Percentiles rank a stretch among this genome's conserved stretches.
Conservation (phyloP, 2,888 invertebrate species). For the Syritta pipiens region DNA sequence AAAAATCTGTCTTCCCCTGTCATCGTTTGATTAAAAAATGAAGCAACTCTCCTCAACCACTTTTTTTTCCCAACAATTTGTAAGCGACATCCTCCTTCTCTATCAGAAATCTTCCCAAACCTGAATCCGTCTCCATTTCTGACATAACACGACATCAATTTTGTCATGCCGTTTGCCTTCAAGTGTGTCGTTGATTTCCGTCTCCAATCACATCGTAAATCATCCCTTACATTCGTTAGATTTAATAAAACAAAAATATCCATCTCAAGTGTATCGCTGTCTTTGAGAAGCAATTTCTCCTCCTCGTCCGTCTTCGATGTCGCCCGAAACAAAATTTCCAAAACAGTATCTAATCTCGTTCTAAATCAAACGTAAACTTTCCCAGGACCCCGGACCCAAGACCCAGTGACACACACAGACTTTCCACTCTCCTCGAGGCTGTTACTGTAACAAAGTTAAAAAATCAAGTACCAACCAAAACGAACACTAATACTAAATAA, state of each 20-base stretch:
- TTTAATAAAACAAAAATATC: slow-evolving; percentile 10
- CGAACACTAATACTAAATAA: slow-evolving; percentile 63
- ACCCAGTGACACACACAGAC: neutral
- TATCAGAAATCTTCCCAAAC: too few species aligned
- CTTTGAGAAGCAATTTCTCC: slow-evolving; percentile 32
- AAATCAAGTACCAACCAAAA: slow-evolving; percentile 56
- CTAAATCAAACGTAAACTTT: slow-evolving; percentile 42
- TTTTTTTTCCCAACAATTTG: too few species aligned
- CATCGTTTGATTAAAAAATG: too few species aligned
- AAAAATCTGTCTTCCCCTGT: too few species aligned
- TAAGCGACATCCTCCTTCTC: too few species aligned
- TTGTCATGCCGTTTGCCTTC: too few species aligned
- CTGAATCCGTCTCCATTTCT: too few species aligned
- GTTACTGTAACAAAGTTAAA: slow-evolving; percentile 60
- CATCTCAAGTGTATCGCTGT: slow-evolving; percentile 11
- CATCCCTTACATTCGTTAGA: slow-evolving; percentile 15
- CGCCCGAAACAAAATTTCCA: neutral
- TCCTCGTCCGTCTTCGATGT: neutral
- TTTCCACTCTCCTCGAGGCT: neutral
- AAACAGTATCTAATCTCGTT: slow-evolving; percentile 20
- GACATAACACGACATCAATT: too few species aligned
- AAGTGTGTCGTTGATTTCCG: neutral
- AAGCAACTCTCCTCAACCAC: too few species aligned
- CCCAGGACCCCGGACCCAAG: neutral
- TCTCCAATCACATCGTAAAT: slow-evolving; percentile 18